Base-by-base conservation (phyloP, 2,113 vertebrate species). In the Gulo gulo region DNA sequence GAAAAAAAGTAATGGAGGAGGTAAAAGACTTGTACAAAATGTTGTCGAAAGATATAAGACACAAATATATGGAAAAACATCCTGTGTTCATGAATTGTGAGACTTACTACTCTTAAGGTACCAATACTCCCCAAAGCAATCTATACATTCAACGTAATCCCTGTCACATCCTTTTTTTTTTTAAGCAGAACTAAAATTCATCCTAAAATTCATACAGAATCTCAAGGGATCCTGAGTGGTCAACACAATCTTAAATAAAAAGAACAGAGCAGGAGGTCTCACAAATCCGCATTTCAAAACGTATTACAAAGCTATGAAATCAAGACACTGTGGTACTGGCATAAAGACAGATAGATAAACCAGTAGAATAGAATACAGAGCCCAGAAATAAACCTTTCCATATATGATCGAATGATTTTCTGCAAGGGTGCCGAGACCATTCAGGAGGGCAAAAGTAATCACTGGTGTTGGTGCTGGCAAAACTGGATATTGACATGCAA, bases 131-230 rank as follows among this genome's bases (percentile, higher is more conserved):
- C 69, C 61, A 81, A 84, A 92, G 69, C 63, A 36, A 31, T 52
- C 50, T 85, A 39, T 2, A 63, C 12, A 45, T 39, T 84, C 31
- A 63, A 65, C 6, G 7, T 15, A 55, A 50, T 69, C 8, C 18
- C 26, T 34, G 65, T 91, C 55, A 96, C 95, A 76, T 81, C 55
- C 36, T 8, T 26, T 20, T 69, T 20, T 7, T 7, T 29, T 78
- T 78, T 47, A 31, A 45, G 12, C 57, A 91, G 45, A 97, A 91
- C 90, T 76, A 94, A 82, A 80, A 88, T 65, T 14, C 50, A 88
- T 63, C 18, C 84, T 93, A 93, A 92, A 95, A 93, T 79, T 39
- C 9, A 63, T 47, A 65, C 42, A 69, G 55, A 91, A 84, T 88
- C 84, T 94, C 85, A 91, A 63, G 26, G 50, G 34, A 84, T 18